Conservation (phyloP, 1,140 invertebrate species). For the Psix sp. region DNA sequence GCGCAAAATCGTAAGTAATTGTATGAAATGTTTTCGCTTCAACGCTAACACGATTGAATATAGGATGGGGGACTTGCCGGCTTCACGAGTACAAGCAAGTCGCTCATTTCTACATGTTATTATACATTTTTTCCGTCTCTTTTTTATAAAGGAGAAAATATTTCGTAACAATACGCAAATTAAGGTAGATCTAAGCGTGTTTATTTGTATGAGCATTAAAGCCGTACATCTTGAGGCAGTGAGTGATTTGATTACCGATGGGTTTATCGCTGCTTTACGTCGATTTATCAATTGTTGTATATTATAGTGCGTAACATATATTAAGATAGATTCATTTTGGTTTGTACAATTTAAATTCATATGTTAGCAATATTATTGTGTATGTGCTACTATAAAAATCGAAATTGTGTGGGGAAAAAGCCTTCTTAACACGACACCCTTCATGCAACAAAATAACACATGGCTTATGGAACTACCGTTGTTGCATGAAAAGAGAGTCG, state of each 20-base stretch:
- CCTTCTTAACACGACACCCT: too few relatives aligned
- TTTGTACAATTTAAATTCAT: too few relatives aligned
- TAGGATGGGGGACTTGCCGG: conserved; percentile 8
- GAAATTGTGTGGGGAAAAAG: too few relatives aligned
- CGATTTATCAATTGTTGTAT: too few relatives aligned
- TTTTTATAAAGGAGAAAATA: conserved; percentile 15
- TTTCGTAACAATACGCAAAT: background rate
- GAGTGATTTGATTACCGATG: conserved; percentile 10
- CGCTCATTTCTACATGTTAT: background rate
- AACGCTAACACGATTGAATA: conserved; percentile 2
- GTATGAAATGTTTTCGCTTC: conserved; percentile 7
- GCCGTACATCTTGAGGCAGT: conserved; percentile 18
- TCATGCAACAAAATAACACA: too few relatives aligned
- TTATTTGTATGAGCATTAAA: conserved; percentile 9
- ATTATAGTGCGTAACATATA: too few relatives aligned
- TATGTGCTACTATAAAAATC: too few relatives aligned
- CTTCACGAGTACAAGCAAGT: background rate
- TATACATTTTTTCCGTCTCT: conserved; percentile 8
- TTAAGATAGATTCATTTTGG: too few relatives aligned
- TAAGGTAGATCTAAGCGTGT: conserved; percentile 5
- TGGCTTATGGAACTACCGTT: too few relatives aligned
- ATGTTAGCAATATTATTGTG: too few relatives aligned
- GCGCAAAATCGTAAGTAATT: conserved; percentile 2
- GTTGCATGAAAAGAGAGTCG: too few relatives aligned
- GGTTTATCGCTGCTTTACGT: too few relatives aligned